Evolutionary conservation across 35 echinoderm and acorn worm genomes (phyloP).

Genomic region (Apostichopus parvimensis): DNA sequence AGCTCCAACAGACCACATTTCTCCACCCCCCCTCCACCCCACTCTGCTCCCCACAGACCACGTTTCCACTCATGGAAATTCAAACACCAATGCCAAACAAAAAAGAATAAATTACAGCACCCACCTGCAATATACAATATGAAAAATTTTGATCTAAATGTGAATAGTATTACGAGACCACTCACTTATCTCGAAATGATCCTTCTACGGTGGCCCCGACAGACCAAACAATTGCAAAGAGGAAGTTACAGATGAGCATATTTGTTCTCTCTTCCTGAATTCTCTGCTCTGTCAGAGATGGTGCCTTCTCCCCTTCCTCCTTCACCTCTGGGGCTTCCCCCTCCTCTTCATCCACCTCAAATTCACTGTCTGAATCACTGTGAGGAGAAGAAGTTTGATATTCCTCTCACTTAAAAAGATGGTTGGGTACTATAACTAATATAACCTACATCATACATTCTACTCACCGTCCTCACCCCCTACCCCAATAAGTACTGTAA

Average conservation of each 20-base stretch:
- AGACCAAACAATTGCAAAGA: conserved; percentile 92
- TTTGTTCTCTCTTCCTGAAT: conserved; percentile 86
- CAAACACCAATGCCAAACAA: too few species aligned
- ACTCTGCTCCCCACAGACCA: too few species aligned
- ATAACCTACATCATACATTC: too few species aligned
- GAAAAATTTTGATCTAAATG: too few species aligned
- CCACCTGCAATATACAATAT: too few species aligned
- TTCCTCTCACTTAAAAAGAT: background rate
- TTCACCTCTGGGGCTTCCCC: background rate
- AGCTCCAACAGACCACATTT: too few species aligned
- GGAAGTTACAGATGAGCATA: conserved; percentile 88
- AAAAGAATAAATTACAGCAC: too few species aligned
- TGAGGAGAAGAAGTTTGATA: background rate
- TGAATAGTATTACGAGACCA: background rate
- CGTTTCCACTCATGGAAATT: too few species aligned
- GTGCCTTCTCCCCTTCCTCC: conserved; percentile 43
- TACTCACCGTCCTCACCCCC: too few species aligned
- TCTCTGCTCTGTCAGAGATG: conserved; percentile 86
- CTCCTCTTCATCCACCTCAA: conserved; percentile 71
- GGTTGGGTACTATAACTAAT: too few species aligned
- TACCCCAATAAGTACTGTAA: too few species aligned
- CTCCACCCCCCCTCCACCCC: too few species aligned
- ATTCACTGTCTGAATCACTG: conserved; percentile 46
- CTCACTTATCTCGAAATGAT: conserved; percentile 88
- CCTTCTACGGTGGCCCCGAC: conserved; percentile 81